These are phyloP conservation scores for Bactericera cockerelli DNA, from an alignment of 1,140 invertebrate species.

Conservation along the genomic window DNA sequence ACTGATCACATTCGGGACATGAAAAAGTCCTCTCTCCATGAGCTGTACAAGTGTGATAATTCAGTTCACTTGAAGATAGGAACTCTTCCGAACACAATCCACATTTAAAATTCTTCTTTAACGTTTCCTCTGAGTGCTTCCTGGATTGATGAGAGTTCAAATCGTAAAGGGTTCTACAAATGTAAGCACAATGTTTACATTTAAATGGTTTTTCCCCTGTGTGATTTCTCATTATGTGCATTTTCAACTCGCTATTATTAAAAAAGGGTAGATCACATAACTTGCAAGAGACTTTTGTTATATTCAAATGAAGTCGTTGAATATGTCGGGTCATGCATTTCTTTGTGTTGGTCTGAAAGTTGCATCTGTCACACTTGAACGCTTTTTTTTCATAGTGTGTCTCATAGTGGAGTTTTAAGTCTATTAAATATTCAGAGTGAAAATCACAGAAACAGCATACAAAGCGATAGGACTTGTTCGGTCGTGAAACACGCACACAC, in stretches of 20 bases:
- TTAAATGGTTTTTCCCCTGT: constrained; percentile 15
- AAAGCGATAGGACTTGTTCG: not conserved
- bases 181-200: constrained; percentile 17
- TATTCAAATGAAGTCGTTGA: constrained; percentile 25
- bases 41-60: too few relatives aligned
- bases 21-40: too few relatives aligned
- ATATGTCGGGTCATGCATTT: constrained; percentile 35
- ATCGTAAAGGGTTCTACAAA: too few relatives aligned
- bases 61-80: too few relatives aligned
- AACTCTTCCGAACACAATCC: too few relatives aligned
- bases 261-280: constrained; percentile 20
- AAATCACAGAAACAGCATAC: not conserved
- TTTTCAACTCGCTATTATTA: constrained; percentile 36
- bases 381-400: not conserved
- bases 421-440: not conserved
- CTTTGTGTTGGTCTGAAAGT: constrained; percentile 41
- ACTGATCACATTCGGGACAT: too few relatives aligned
- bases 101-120: too few relatives aligned
- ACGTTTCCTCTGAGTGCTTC: too few relatives aligned
- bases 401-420: not conserved
- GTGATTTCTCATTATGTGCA: constrained; percentile 26
- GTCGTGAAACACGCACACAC: not conserved
- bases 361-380: constrained; percentile 30
- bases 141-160: too few relatives aligned
- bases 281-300: constrained; percentile 27